phyloP scores from a whole-genome alignment of 1,140 invertebrate species.

The Piezodorus guildinii region DNA sequence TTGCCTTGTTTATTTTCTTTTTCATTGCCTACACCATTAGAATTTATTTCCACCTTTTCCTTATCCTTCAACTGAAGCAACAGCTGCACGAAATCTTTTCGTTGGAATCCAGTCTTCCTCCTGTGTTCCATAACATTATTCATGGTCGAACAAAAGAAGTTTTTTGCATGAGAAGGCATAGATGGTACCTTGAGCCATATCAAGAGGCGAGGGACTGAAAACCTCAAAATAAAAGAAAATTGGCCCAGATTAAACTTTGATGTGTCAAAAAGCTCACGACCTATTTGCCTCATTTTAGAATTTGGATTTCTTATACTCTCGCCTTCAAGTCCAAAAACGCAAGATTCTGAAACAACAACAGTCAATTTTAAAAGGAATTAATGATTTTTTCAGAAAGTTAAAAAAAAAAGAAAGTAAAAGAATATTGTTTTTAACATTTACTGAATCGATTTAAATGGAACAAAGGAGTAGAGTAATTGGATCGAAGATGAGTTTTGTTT shows the following conservation, averaged over 20 bases:
- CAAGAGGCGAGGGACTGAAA: constrained; percentile 22
- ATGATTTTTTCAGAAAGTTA: no score
- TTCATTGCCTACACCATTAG: not conserved
- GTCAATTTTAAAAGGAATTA: no score
- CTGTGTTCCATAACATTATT: constrained; percentile 35
- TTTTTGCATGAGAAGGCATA: constrained; percentile 27
- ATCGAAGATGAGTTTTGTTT: no score
- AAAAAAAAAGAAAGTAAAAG: no score
- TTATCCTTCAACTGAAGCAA: constrained; percentile 27
- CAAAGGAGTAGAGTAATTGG: no score
- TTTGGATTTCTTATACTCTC: constrained; percentile 37
- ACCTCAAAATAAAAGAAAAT: constrained; percentile 17
- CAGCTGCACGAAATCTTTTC: constrained; percentile 36
- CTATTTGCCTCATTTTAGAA: constrained; percentile 39
- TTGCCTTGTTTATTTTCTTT: no score
- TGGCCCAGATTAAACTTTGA: constrained; percentile 30
- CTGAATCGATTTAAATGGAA: no score
- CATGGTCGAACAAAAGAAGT: constrained; percentile 39
- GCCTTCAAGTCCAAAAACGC: constrained; percentile 43
- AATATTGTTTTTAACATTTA: no score
- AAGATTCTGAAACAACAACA: constrained; percentile 32
- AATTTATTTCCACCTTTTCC: constrained; percentile 1
- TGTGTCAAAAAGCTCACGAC: constrained; percentile 31
- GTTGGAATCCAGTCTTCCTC: constrained; percentile 33
- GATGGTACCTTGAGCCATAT: constrained; percentile 21